These are phyloP conservation scores for Oscheius onirici DNA, from an alignment of 2,888 invertebrate genomes.

Conservation along the genomic window DNA sequence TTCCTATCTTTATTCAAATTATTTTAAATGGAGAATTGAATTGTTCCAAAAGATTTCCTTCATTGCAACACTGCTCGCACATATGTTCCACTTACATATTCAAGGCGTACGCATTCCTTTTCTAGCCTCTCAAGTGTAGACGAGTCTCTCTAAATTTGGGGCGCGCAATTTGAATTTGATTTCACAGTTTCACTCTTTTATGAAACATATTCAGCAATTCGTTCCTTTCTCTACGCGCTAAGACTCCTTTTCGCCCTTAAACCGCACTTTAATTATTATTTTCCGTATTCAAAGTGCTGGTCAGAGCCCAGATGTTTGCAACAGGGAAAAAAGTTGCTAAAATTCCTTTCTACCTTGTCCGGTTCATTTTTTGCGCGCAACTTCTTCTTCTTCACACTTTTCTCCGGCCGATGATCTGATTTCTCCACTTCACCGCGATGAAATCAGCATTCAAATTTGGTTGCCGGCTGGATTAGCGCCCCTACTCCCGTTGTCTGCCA, in stretches of 20 bases:
- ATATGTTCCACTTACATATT: slow-evolving; percentile 5
- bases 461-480: not conserved
- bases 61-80: not conserved
- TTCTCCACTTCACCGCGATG: not conserved
- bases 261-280: not conserved
- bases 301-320: not conserved
- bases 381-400: slow-evolving; percentile 3
- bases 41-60: not conserved
- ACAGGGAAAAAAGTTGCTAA: not conserved
- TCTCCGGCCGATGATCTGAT: slow-evolving; percentile 1
- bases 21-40: not conserved
- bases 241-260: not conserved
- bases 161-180: not conserved
- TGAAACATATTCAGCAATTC: slow-evolving; percentile 33
- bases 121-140: not conserved
- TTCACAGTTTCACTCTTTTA: not conserved
- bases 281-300: not conserved
- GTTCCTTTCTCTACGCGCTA: not conserved
- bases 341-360: not conserved
- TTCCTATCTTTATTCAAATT: not conserved
- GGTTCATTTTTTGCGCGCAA: not conserved
- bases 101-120: slow-evolving; percentile 4
- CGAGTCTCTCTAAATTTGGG: not conserved
- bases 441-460: slow-evolving; percentile 25
- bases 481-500: too few species aligned